These are phyloP conservation scores for Theocolax elegans DNA, from an alignment of 1,140 invertebrate species.

Conservation along the genomic window DNA sequence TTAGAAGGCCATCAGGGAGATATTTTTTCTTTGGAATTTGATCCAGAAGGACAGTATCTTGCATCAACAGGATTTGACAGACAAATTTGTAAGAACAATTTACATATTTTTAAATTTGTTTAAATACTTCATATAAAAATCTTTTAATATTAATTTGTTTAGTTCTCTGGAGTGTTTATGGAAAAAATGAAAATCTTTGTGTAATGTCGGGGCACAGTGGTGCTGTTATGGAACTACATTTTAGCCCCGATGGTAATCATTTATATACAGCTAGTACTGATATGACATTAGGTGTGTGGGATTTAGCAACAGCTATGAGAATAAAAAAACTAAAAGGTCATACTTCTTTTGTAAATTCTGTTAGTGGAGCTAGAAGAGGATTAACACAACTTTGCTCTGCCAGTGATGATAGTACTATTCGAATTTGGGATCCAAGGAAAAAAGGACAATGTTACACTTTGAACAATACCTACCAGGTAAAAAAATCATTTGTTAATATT, in stretches of 20 bases:
- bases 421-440: conserved; percentile 91
- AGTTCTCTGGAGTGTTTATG: conserved; percentile 98
- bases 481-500: conserved; percentile 60
- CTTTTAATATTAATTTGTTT: conserved; percentile 22
- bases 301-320: conserved; percentile 86
- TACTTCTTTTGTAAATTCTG: conserved; percentile 88
- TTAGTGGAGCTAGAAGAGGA: conserved; percentile 83
- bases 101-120: conserved; percentile 78
- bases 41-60: conserved; percentile 94
- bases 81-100: conserved; percentile 96
- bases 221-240: conserved; percentile 96
- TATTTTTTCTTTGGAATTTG: conserved; percentile 93
- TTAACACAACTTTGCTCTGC: conserved; percentile 91
- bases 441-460: conserved; percentile 81
- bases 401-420: conserved; percentile 94
- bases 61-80: conserved; percentile 97
- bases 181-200: conserved; percentile 97
- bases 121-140: conserved; percentile 52
- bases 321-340: conserved; percentile 96
- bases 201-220: conserved; percentile 94
- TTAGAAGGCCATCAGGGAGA: conserved; percentile 97
- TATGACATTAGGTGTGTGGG: conserved; percentile 95
- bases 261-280: conserved; percentile 96
- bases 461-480: conserved; percentile 81
- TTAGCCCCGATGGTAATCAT: conserved; percentile 91